Conservation (phyloP, 2,797 vertebrate genomes). For the Coregonus sp. region DNA sequence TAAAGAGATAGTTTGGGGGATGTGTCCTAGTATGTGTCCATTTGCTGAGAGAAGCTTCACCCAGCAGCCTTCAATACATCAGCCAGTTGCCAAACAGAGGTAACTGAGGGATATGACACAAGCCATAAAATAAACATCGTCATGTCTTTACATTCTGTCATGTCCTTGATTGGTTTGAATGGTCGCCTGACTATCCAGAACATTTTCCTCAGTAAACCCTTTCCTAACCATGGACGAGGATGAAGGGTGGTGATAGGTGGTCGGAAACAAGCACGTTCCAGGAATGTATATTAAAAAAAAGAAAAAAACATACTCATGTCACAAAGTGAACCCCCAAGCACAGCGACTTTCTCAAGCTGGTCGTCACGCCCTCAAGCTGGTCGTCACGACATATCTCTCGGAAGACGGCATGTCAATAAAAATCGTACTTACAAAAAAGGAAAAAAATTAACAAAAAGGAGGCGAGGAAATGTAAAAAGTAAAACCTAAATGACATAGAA, state of each 20-base stretch:
- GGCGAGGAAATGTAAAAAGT: neutral
- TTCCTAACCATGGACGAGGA: neutral
- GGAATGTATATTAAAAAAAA: constrained; percentile 70
- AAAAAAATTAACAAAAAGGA: neutral
- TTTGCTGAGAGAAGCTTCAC: constrained; percentile 12
- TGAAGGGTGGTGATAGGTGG: constrained; percentile 7
- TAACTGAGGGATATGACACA: constrained; percentile 1
- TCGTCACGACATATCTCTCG: constrained; percentile 4
- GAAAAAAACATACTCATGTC: constrained; percentile 5
- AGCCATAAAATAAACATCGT: neutral
- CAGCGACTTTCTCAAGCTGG: constrained; percentile 18
- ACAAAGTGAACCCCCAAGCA: constrained; percentile 33
- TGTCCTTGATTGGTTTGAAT: constrained; percentile 20
- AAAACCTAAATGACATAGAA: neutral
- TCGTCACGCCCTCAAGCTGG: constrained; percentile 30
- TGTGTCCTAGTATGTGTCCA: neutral
- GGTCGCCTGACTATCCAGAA: constrained; percentile 10
- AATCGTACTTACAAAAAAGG: neutral
- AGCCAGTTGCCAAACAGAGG: neutral
- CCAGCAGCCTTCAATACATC: constrained; percentile 8
- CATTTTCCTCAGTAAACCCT: neutral
- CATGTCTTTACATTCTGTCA: constrained; percentile 20
- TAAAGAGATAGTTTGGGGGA: constrained; percentile 22
- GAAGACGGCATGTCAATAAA: neutral
- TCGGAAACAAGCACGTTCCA: constrained; percentile 30